phyloP scores from a whole-genome alignment of 2,888 invertebrate species.

The Gandaritis pyraliata region DNA sequence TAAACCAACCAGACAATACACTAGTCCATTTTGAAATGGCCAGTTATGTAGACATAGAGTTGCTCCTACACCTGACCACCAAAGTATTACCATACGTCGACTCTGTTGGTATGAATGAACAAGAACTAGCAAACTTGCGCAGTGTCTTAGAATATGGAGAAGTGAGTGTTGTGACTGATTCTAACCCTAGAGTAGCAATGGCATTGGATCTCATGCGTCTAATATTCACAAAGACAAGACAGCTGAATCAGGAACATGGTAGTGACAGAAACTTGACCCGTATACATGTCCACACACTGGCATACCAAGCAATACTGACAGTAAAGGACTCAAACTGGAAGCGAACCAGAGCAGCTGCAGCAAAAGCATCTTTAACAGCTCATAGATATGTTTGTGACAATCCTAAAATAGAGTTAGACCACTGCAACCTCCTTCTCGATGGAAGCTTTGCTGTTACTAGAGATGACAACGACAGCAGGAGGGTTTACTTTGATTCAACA shows the following conservation, averaged over 20 bases:
- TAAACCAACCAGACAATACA: slow-evolving; percentile 83
- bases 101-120: slow-evolving; percentile 95
- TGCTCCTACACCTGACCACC: slow-evolving; percentile 87
- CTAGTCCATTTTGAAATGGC: slow-evolving; percentile 94
- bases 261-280: slow-evolving; percentile 87
- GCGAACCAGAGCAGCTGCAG: slow-evolving; percentile 90
- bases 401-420: slow-evolving; percentile 79
- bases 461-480: slow-evolving; percentile 73
- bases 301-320: slow-evolving; percentile 93
- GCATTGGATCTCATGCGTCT: slow-evolving; percentile 91
- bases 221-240: slow-evolving; percentile 58
- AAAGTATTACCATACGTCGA: slow-evolving; percentile 90
- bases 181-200: slow-evolving; percentile 91
- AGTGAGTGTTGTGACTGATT: slow-evolving; percentile 89
- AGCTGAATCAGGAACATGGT: slow-evolving; percentile 64
- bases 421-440: slow-evolving; percentile 88
- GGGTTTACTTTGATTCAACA: slow-evolving; percentile 87
- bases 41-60: slow-evolving; percentile 89
- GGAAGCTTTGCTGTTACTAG: slow-evolving; percentile 92
- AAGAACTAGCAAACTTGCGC: slow-evolving; percentile 91
- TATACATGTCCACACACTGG: slow-evolving; percentile 93
- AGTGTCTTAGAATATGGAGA: slow-evolving; percentile 88
- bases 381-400: slow-evolving; percentile 92
- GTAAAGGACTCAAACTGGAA: slow-evolving; percentile 89
- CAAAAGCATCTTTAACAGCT: slow-evolving; percentile 92